A percentile compares a stretch with the other conserved stretches of the same genome.
Evolutionary conservation across 2,797 vertebrate species (phyloP).

Genomic region (Trichosurus vulpecula): DNA sequence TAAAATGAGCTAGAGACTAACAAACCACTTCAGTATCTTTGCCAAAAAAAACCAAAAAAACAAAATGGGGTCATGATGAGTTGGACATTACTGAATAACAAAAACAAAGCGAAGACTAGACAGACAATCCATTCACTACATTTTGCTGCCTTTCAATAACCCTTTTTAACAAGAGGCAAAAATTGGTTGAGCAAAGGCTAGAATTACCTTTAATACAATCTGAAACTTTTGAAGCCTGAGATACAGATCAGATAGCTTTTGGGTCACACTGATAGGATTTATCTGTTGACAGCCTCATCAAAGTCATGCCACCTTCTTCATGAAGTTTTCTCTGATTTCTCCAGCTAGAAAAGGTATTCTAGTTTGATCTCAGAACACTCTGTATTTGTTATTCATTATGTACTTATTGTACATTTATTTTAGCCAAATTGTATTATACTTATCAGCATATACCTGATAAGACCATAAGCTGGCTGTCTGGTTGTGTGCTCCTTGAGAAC

Average conservation of each 20-base stretch:
- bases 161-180: constrained; percentile 17
- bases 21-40: neutral
- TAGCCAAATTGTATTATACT: neutral
- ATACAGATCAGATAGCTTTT: constrained; percentile 41
- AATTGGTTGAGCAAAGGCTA: constrained; percentile 28
- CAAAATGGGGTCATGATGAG: neutral
- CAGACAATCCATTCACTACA: neutral
- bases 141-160: constrained; percentile 9
- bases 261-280: neutral
- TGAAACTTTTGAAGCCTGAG: constrained; percentile 59
- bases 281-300: neutral
- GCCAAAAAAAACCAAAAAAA: neutral
- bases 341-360: neutral
- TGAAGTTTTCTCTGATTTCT: neutral
- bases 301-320: neutral
- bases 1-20: neutral
- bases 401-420: neutral
- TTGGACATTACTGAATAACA: neutral
- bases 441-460: neutral
- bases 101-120: neutral
- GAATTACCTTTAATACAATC: neutral
- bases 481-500: neutral
- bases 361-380: neutral
- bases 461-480: neutral
- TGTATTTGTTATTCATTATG: neutral